A percentile compares a stretch with the other conserved stretches of the same genome.
Conservation (phyloP, 2,888 invertebrate species). For the Ormyrus thymus region DNA sequence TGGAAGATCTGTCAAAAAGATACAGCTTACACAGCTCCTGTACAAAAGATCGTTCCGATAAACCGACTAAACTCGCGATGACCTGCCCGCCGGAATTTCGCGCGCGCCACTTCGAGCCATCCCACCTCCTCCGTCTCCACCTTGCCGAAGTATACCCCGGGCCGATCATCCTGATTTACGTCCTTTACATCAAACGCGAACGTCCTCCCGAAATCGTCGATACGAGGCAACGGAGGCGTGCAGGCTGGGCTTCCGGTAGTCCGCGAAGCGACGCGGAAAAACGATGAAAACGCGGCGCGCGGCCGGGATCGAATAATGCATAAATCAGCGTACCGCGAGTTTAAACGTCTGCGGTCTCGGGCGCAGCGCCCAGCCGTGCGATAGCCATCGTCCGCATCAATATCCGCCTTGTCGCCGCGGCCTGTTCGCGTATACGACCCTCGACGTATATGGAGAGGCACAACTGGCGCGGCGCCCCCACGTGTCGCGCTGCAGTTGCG, state of each 20-base stretch:
- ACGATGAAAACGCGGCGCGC: conserved; percentile 20
- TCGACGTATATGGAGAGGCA: neutral
- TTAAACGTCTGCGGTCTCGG: conserved; percentile 16
- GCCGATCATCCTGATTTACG: neutral
- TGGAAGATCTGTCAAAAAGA: no score
- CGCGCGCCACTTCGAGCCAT: no score
- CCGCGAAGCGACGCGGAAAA: conserved; percentile 14
- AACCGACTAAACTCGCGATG: no score
- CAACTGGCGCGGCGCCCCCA: neutral
- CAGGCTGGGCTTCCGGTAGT: neutral
- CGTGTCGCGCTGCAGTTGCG: neutral
- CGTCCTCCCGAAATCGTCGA: neutral
- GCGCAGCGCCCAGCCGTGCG: neutral
- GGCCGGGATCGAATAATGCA: conserved; percentile 22
- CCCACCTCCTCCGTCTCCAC: no score
- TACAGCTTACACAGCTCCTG: no score
- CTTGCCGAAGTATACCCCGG: no score
- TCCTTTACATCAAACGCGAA: neutral
- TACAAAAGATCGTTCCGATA: no score
- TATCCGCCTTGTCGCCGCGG: conserved; percentile 28
- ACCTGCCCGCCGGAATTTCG: no score
- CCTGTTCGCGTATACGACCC: neutral
- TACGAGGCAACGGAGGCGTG: neutral
- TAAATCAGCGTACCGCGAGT: conserved; percentile 30
- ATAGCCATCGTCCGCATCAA: conserved; percentile 37